Evolutionary conservation across 2,113 vertebrate species (phyloP), one percentile per base, ranked within the genome.

Genomic region (Gymnorhina tibicen): DNA sequence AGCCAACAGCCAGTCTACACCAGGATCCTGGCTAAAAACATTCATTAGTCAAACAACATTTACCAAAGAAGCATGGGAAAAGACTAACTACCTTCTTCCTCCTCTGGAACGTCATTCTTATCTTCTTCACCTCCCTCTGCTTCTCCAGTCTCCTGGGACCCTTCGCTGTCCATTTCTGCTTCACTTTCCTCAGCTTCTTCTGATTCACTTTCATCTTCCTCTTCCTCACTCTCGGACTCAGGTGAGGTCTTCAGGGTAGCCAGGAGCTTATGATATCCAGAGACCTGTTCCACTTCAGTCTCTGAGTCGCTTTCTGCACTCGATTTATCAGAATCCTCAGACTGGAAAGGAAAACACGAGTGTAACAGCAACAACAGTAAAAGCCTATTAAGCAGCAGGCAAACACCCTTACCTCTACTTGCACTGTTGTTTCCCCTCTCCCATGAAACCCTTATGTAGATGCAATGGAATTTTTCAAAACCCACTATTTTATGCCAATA

Each of bases 211-310:
- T 97, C 97, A 0, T 98, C 96, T 6, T 98, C 98, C 2, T 94
- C 97, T 4, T 98, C 97, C 3, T 98, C 98, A 5, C 91, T 98
- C 4, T 98, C 97, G 11, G 98, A 98, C 58, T 97, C 88, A 13
- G 97, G 94, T 5, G 94, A 89, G 62, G 95, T 96, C 87, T 96
- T 98, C 56, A 99, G 96, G 4, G 98, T 99, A 75, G 98, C 98
- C n/a, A 99, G 98, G n/a, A 99, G 98, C 63, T 98, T 98, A 84
- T 99, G 98, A 92, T 99, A 99, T 10, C 98, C 98, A 39, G 98
- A 98, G 70, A 98, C 78, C 16, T 98, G 98, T 44, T 99, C 98
- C 53, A 96, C 96, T 87, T 98, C 99, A 53, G 96, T 95, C 27
- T 99, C 99, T 0, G 97, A 98, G 70, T 99, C 98, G 0, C 96